Base-by-base conservation (phyloP, 2,888 invertebrate genomes). In the Lucinisca nassula region DNA sequence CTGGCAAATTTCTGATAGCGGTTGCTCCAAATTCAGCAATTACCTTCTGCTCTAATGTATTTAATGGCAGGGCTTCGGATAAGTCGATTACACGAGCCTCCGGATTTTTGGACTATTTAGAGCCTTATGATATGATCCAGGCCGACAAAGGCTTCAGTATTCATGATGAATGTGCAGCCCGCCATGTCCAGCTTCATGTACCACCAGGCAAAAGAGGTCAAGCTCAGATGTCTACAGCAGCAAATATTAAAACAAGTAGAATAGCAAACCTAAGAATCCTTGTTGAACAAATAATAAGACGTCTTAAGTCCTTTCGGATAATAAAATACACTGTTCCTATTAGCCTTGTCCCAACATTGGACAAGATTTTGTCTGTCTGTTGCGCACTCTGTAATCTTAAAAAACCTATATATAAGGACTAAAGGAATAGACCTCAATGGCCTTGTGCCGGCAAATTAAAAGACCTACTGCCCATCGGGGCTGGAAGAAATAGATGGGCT, bases 1-100 rank as follows among this genome's bases (percentile, higher is more conserved):
- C 91, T 0, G 61, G 79, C 6, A 92, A 90, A 78, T 90, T 81
- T 82, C 73, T 92, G 49, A 82, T 90, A 55, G 90, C 82, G n/a
- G 89, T 92, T 30, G 77, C 84, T 30, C 92, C 90, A 35, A 90
- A 88, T 70, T 88, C 87, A 6, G 55, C 58, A 8, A 83, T 90
- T 24, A 74, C 81, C 24, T 92, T 90, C 77, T 77, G 91, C 17
- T 92, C 90, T 2, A 73, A 72, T 38, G 84, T 73, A n/a, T 92
- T 84, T 84, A 85, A 85, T 79, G 92, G 89, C 12, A 58, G 85
- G 45, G 51, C 75, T 12, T 82, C 79, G 82, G 90, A 92, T 49
- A 92, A 92, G 67, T 55, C 80, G 27, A 70, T 92, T 2, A 90
- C 85, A 27, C 82, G 84, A 61, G 70, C 87, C 24, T 85, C 70